These are phyloP conservation scores for Lineus longissimus DNA, from an alignment of 1,140 invertebrate species.

Conservation along the genomic window DNA sequence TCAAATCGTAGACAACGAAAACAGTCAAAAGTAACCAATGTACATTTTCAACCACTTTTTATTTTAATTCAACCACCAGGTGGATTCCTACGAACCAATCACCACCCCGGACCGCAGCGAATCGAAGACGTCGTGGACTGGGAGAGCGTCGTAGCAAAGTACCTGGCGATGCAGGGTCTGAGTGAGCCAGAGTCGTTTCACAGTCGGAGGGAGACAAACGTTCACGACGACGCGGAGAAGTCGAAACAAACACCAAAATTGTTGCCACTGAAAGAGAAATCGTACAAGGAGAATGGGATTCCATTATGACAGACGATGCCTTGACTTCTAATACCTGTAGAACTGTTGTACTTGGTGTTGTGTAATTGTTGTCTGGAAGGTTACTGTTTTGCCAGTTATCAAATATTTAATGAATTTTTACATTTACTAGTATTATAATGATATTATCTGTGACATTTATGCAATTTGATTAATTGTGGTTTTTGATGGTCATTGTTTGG, in stretches of 20 bases:
- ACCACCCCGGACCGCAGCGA: conserved; percentile 67
- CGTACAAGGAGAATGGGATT: neutral
- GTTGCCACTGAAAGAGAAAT: neutral
- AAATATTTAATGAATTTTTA: no score
- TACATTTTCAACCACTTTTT: no score
- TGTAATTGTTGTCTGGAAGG: no score
- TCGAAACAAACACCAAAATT: neutral
- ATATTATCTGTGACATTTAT: no score
- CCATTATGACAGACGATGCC: neutral
- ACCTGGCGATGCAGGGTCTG: conserved; percentile 70
- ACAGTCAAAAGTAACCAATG: no score
- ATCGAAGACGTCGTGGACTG: conserved; percentile 90
- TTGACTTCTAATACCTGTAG: neutral
- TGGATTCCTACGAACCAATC: conserved; percentile 73
- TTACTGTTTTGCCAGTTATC: no score
- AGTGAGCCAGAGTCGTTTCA: conserved; percentile 15
- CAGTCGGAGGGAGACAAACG: conserved; percentile 4
- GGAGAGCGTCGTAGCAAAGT: conserved; percentile 83
- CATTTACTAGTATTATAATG: no score
- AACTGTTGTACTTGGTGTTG: no score
- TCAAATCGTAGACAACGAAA: no score
- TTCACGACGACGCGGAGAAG: conserved; percentile 10
- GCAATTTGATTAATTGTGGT: no score
- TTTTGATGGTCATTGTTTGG: no score
- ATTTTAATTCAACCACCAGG: conserved; percentile 51